These are phyloP conservation scores for Apamea anceps DNA, from an alignment of 2,888 invertebrate species.

Conservation along the genomic window DNA sequence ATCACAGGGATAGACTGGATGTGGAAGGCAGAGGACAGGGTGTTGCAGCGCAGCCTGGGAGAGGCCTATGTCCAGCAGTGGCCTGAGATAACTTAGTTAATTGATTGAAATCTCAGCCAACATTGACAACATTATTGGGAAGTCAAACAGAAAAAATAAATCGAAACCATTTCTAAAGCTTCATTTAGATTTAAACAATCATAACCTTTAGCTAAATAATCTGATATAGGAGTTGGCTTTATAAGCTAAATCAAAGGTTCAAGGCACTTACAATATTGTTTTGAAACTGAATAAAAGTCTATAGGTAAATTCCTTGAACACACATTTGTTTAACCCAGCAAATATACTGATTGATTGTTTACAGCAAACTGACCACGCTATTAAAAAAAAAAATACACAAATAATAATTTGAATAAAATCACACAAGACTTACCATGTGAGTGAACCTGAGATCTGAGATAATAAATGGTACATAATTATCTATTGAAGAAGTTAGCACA, in stretches of 20 bases:
- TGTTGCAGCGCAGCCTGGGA: neutral
- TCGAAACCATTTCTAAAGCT: no score
- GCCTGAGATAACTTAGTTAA: neutral
- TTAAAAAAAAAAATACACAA: neutral
- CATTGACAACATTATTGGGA: neutral
- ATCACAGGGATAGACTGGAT: neutral
- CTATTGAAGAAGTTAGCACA: neutral
- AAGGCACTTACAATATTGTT: neutral
- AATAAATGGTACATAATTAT: neutral
- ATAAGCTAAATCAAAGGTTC: neutral
- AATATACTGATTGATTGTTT: neutral
- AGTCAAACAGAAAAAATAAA: neutral
- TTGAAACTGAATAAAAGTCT: neutral
- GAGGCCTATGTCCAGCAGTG: neutral
- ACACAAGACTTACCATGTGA: slow-evolving; percentile 7
- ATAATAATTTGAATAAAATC: neutral
- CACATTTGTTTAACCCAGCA: neutral
- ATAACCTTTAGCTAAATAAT: neutral
- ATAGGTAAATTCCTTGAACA: neutral
- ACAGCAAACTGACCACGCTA: neutral
- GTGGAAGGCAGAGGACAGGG: neutral
- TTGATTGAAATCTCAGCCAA: neutral
- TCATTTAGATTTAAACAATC: neutral
- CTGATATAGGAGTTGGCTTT: no score
- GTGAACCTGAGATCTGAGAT: neutral